Base-by-base conservation (phyloP, 2,797 vertebrate genomes). In the Peromyscus melanophrys region DNA sequence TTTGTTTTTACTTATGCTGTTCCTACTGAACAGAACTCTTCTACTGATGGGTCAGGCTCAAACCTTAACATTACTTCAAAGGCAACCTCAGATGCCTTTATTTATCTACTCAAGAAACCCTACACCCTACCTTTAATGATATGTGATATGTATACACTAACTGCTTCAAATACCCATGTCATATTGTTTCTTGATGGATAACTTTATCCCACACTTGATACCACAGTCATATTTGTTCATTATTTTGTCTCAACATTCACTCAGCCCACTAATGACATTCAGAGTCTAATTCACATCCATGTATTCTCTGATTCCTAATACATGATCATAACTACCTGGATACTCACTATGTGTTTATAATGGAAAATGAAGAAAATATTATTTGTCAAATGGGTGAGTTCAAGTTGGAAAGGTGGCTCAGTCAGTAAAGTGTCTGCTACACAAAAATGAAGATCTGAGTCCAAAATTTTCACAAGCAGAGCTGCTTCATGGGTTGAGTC, bases 281-380 rank as follows among this genome's bases (percentile, higher is more conserved):
- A 55, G 34, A 77, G 43, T 83, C 57, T 84, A 75, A 85, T 71
- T 92, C 59, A 52, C 40, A 21, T 43, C 11, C 59, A 14, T 92
- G n/a, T 10, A 40, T 94, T 3, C 6, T 16, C 85, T 13, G 63
- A 19, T 89, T 17, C 31, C 67, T 77, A 40, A 77, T 6, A 69
- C 2, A 75, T 1, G 21, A 29, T 81, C 16, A 69, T 46, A 69
- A 84, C 31, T 90, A 92, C 37, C 12, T 21, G 71, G 52, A 19
- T 25, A 73, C 49, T 73, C 23, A 57, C 11, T 59, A 63, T n/a
- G 1, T n/a, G 31, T 61, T 14, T 43, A 43, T 34, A 76, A 12
- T 57, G 11, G 19, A 31, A 46, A 92, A 92, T 78, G 69, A 88
- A 80, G 52, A 83, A 96, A 96, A 78, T 67, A 67, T 80, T 34